These are phyloP conservation scores for Lacerta viridis DNA, from an alignment of 2,797 vertebrate species.

Conservation along the genomic window DNA sequence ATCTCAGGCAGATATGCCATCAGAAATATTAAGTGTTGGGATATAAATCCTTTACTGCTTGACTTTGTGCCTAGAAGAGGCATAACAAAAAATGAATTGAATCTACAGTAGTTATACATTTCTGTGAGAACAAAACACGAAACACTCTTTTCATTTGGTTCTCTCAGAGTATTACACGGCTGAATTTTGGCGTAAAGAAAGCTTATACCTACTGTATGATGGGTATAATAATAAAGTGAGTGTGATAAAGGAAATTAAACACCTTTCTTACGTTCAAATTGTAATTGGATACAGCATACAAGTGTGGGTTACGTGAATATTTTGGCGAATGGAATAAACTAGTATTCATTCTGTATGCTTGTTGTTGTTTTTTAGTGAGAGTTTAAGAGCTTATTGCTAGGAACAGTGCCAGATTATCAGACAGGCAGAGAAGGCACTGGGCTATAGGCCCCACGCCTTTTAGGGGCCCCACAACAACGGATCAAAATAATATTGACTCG, in stretches of 20 bases:
- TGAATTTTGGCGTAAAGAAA: not conserved
- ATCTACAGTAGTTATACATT: not conserved
- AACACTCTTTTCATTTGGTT: not conserved
- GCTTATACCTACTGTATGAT: too few relatives aligned
- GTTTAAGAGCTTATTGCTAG: not conserved
- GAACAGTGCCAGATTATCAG: too few relatives aligned
- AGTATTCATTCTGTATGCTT: not conserved
- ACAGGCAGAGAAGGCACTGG: too few relatives aligned
- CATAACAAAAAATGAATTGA: constrained; percentile 11
- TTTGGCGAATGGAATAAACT: not conserved
- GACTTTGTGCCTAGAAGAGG: not conserved
- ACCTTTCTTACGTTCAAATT: not conserved
- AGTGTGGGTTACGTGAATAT: not conserved
- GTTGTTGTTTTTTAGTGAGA: not conserved
- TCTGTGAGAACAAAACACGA: not conserved
- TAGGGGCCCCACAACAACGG: too few relatives aligned
- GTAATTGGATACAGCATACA: not conserved
- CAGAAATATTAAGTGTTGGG: not conserved
- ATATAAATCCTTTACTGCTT: not conserved
- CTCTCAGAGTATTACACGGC: not conserved
- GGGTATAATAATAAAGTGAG: not conserved
- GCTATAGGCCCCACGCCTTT: too few relatives aligned
- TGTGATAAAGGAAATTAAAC: constrained; percentile 16
- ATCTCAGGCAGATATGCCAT: not conserved
- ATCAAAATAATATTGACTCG: too few relatives aligned